Percentiles rank a stretch among this genome's conserved stretches.
These are phyloP conservation scores for Torymus texanus DNA, from an alignment of 2,888 invertebrate genomes.

Conservation along the genomic window DNA sequence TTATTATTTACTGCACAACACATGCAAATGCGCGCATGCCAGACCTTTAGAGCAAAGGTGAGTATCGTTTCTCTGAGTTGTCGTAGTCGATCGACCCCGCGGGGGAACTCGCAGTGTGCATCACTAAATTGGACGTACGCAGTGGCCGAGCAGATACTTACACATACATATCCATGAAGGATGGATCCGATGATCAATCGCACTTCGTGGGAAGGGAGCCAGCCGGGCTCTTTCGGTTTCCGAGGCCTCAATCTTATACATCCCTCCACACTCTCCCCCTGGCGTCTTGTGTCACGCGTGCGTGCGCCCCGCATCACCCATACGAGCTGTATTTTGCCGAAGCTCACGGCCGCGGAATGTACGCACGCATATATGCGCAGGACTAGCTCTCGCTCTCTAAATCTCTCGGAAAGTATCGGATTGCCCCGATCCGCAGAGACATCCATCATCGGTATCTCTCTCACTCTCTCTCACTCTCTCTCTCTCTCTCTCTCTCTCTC, in stretches of 20 bases:
- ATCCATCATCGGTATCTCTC: slow-evolving; percentile 40
- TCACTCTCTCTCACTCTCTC: too few relatives aligned
- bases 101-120: slow-evolving; percentile 6
- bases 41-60: too few relatives aligned
- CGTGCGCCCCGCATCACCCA: not conserved
- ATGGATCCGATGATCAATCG: slow-evolving; percentile 59
- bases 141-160: not conserved
- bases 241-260: not conserved
- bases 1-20: too few relatives aligned
- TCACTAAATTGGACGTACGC: slow-evolving; percentile 25
- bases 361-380: not conserved
- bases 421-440: slow-evolving; percentile 42
- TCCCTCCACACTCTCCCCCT: not conserved
- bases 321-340: not conserved
- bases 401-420: slow-evolving; percentile 40
- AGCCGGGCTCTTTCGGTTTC: slow-evolving; percentile 30
- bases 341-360: not conserved
- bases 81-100: not conserved
- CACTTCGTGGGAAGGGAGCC: slow-evolving; percentile 62
- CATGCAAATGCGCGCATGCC: too few relatives aligned
- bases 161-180: not conserved
- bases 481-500: too few relatives aligned
- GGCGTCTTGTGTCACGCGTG: slow-evolving; percentile 29
- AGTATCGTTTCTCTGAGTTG: too few relatives aligned
- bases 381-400: not conserved